These are phyloP conservation scores for Oxycera nigricornis DNA, from an alignment of 2,888 invertebrate genomes.

Conservation along the genomic window DNA sequence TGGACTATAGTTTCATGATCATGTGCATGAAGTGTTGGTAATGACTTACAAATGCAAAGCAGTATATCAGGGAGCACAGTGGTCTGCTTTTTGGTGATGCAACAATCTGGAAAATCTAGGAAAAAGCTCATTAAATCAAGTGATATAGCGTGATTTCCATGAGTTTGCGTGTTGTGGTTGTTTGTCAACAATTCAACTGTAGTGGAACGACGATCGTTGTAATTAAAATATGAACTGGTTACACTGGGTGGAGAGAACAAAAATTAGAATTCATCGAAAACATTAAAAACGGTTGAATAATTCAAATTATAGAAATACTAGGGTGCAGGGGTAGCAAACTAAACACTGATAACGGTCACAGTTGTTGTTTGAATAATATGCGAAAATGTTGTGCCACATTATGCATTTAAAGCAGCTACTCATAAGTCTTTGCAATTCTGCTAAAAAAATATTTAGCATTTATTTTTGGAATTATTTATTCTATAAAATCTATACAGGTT, in stretches of 20 bases:
- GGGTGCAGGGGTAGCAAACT: too few relatives aligned
- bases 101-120: background rate
- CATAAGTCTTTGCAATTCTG: too few relatives aligned
- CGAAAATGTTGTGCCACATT: too few relatives aligned
- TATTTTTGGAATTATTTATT: too few relatives aligned
- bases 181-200: background rate
- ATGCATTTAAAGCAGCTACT: too few relatives aligned
- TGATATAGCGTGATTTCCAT: background rate
- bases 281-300: too few relatives aligned
- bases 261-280: too few relatives aligned
- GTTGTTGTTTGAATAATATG: too few relatives aligned
- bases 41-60: background rate
- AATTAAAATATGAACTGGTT: background rate
- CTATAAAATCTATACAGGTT: too few relatives aligned
- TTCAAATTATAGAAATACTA: too few relatives aligned
- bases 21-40: background rate
- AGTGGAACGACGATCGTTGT: background rate
- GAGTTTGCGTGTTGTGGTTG: background rate
- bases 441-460: too few relatives aligned
- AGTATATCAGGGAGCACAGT: background rate
- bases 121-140: conserved; percentile 2
- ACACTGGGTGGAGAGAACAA: background rate
- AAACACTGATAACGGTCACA: too few relatives aligned
- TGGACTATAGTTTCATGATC: background rate
- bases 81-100: background rate